Evolutionary conservation across 2,113 vertebrate species (phyloP), one percentile per base, ranked within the genome.

Genomic region (Arothron firmamentum): DNA sequence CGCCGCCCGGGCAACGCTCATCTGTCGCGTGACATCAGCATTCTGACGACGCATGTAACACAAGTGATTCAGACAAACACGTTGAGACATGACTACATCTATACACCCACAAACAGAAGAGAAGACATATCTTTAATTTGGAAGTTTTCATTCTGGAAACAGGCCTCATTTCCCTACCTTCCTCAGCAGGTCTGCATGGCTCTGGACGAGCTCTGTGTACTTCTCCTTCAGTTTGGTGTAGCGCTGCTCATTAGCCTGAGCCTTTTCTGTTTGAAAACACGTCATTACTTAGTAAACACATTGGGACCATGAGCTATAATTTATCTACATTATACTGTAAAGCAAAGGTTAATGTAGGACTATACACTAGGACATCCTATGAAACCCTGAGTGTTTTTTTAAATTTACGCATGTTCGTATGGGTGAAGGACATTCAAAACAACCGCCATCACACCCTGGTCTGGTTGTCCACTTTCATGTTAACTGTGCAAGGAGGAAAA

Each of bases 191-290:
- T 95, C 96, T 0, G 97, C 97, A 0, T 99, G 96, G 80, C 90
- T 96, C 90, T 97, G 96, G 59, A 99, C 96, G 78, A 99, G 90
- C 85, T 94, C 95, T 0, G 93, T 93, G 89, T 99, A 96, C 67
- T 98, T 98, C 87, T 97, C 96, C 85, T 98, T 99, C 42, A 98
- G 89, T 85, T 98, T 98, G 78, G 92, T 94, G 85, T 98, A 98
- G 49, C 96, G 93, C 86, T 99, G 96, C 78, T 98, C 97, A 0
- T 96, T 98, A 65, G 96, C 95, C 70, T 96, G 94, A 1, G 95
- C 96, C 68, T 94, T 96, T 82, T 84, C 96, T 98, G 86, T 23
- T 74, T 9, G 8, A 2, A 38, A 38, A 38, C 34, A 38, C 12
- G 34, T 12, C 1, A 10, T 12, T 38, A 2, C 34, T 38, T 38